These are phyloP conservation scores for Siniperca undulata DNA, from an alignment of 2,797 vertebrate species.

Conservation along the genomic window DNA sequence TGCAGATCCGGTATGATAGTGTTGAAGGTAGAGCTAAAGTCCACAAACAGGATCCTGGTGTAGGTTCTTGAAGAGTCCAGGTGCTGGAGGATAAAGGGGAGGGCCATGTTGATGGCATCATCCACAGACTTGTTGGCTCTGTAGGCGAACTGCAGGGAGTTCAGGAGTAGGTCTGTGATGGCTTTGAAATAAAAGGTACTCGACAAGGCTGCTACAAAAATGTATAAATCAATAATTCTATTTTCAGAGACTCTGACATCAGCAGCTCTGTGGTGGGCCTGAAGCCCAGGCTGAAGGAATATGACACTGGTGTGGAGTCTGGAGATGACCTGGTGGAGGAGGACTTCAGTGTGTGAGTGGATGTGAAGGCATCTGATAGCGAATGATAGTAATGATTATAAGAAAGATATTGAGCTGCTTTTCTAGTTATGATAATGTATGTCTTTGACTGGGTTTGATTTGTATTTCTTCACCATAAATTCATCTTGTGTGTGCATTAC, in stretches of 20 bases:
- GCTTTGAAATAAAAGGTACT: not conserved
- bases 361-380: not conserved
- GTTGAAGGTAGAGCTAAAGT: not conserved
- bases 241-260: conserved; percentile 81
- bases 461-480: not conserved
- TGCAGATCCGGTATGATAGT: not conserved
- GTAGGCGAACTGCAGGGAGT: not conserved
- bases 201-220: not conserved
- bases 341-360: conserved; percentile 86
- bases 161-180: not conserved
- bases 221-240: not conserved
- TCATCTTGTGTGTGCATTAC: not conserved
- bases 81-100: too few relatives aligned
- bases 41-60: not conserved
- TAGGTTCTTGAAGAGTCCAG: not conserved
- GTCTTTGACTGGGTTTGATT: not conserved
- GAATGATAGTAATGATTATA: not conserved
- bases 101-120: not conserved
- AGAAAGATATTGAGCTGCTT: conserved; percentile 4
- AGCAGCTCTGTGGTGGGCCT: conserved; percentile 75
- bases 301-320: conserved; percentile 88
- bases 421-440: not conserved
- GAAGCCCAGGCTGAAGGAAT: conserved; percentile 80
- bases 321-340: conserved; percentile 90
- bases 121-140: not conserved